Evolutionary conservation across 2,888 invertebrate species (phyloP).

Genomic region (Cosmorhoe ocellata): DNA sequence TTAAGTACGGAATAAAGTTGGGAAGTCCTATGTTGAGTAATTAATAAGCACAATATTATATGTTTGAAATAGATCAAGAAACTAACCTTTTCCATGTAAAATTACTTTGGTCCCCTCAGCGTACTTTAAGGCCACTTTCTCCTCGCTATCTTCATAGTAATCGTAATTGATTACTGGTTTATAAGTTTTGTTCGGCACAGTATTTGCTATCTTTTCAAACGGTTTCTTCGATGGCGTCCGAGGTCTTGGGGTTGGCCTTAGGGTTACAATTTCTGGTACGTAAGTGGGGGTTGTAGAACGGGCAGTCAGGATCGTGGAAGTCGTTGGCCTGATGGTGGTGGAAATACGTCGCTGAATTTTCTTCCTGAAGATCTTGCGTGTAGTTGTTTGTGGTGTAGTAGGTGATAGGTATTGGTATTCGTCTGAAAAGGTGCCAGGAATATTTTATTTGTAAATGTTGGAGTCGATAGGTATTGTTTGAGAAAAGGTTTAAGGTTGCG

Average conservation of each 20-base stretch:
- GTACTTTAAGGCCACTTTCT: slow-evolving; percentile 71
- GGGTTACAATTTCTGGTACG: slow-evolving; percentile 22
- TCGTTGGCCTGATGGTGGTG: slow-evolving; percentile 56
- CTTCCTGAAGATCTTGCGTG: slow-evolving; percentile 57
- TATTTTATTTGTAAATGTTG: slow-evolving; percentile 1
- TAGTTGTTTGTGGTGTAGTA: slow-evolving; percentile 58
- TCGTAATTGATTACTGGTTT: slow-evolving; percentile 83
- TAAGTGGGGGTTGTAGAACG: slow-evolving; percentile 30
- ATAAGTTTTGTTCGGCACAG: slow-evolving; percentile 49
- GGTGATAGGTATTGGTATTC: slow-evolving; percentile 74
- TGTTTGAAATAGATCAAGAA: neutral
- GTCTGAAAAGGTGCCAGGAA: slow-evolving; percentile 50
- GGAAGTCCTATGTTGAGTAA: no score
- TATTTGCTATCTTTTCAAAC: slow-evolving; percentile 54
- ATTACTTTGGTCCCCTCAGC: slow-evolving; percentile 82
- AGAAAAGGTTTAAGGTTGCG: slow-evolving; percentile 6
- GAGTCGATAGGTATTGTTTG: neutral
- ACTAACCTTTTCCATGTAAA: slow-evolving; percentile 75
- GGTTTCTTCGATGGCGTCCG: slow-evolving; percentile 51
- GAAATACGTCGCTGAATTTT: slow-evolving; percentile 64
- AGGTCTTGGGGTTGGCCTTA: slow-evolving; percentile 17
- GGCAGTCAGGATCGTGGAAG: slow-evolving; percentile 19
- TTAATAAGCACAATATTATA: no score
- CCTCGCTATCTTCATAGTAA: slow-evolving; percentile 86
- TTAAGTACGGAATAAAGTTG: no score